Evolutionary conservation across 2,888 invertebrate species (phyloP), one percentile per base, ranked within the genome.

Genomic region (Pristionchus maxplancki): DNA sequence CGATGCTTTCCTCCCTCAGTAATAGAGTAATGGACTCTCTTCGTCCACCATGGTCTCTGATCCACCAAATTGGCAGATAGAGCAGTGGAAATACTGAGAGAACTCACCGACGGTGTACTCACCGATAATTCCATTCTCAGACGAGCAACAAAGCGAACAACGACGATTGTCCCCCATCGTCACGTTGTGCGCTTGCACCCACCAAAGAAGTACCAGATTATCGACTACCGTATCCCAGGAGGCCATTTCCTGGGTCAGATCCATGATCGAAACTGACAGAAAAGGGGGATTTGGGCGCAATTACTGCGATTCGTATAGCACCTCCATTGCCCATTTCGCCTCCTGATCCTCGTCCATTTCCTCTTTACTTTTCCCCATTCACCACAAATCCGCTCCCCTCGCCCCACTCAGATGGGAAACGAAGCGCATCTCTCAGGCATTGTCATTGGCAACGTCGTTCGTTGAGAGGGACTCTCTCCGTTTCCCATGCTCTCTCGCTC

Each of bases 261-360:
- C 8, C 58, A 24, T 58, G 53, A 58, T 58, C 58, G 58, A n/a
- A 24, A 58, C 58, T n/a, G 58, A 1, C 58, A 17, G 5, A 2
- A 1, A 20, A 50, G 50, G 50, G 50, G 50, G 17, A 20, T 15
- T 50, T 50, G 17, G 24, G 24, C 24, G 58, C n/a, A 58, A 58
- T 58, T 58, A 58, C 24, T 20, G 11, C 24, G 24, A n/a, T 20
- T 58, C 24, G 58, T 20, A 58, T 58, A 24, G 58, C 58, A 24
- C 2, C n/a, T 58, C 20, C 24, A 58, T n/a, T 9, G 50, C 31
- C 64, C 64, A 28, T 17, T 34, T 24, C 28, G 11, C 64, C 0
- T 58, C 58, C 31, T 67, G 64, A 67, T 67, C 64, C 64, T 34
- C 62, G n/a, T n/a, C 62, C 62, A 62, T 62, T 62, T 62, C 62